Conservation (phyloP, 2,797 vertebrate genomes). For the Melanogrammus aeglefinus region DNA sequence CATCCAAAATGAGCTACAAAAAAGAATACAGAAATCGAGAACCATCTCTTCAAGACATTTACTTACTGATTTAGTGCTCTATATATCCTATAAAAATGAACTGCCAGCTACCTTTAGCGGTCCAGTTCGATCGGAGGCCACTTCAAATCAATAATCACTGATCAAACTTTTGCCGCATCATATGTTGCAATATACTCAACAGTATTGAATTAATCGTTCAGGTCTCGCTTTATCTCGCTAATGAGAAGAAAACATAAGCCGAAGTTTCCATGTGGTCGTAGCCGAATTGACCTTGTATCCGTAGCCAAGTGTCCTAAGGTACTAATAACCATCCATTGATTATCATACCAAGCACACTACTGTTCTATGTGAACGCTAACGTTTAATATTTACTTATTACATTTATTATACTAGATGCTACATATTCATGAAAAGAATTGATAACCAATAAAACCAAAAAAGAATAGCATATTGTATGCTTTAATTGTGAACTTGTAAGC, state of each 20-base stretch:
- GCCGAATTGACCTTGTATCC: too few relatives aligned
- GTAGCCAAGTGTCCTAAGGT: too few relatives aligned
- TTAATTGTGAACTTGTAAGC: too few relatives aligned
- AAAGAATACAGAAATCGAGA: not conserved
- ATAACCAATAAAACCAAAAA: not conserved
- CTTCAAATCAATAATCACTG: constrained; percentile 20
- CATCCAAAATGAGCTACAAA: constrained; percentile 87
- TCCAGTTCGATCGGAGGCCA: not conserved
- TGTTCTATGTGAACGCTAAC: not conserved
- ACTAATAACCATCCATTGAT: not conserved
- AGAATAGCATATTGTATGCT: not conserved
- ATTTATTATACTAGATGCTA: not conserved
- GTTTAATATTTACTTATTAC: not conserved
- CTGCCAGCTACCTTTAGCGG: not conserved
- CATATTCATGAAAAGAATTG: not conserved
- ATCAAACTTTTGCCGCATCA: constrained; percentile 10
- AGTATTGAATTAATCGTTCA: not conserved
- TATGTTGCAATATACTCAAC: constrained; percentile 25
- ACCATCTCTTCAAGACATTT: not conserved
- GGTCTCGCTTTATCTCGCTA: too few relatives aligned
- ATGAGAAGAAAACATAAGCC: too few relatives aligned
- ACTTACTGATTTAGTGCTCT: not conserved
- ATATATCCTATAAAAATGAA: not conserved
- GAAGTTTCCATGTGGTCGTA: too few relatives aligned
- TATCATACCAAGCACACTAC: not conserved